Base-by-base conservation (phyloP, 2,888 invertebrate genomes). In the Carcina quercana region DNA sequence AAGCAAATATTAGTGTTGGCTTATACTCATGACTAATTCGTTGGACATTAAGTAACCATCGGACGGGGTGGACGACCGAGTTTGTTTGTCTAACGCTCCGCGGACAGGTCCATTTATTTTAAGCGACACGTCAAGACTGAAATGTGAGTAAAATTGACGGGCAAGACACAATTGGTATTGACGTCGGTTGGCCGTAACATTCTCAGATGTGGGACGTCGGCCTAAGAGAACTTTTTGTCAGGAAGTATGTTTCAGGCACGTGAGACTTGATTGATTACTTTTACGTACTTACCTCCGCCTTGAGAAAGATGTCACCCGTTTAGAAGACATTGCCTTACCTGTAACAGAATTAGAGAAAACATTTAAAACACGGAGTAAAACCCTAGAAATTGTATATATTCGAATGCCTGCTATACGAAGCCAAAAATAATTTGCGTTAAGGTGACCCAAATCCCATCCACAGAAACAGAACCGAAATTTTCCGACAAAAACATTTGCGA, bases 281-380 rank as follows among this genome's bases (percentile, higher is more conserved):
- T 48, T 40, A 41, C 42, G 38, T 45, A 69, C 75, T 42, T 76
- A 79, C 80, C 80, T 79, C 58, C 61, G 56, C 55, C 47, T 69
- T 30, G 57, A 43, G 44, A 68, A 66, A 55, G 57, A 53, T 59
- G 73, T 69, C 69, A 71, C 70, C 60, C 76, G 74, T 66, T 74
- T 79, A 57, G 75, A 73, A 75, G 76, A 62, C 83, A 79, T 82
- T 71, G 72, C 61, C 79, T 80, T 82, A 82, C 82, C 82, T 82
- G 83, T 52, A 82, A 80, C 54, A 72, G 61, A 69, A 68, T 64
- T 53, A 64, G 49, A 56, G 40, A 47, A 13, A 13, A 13, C 14
- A 3, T 25, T 13, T 3, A 12, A 11, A 12, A 11, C 11, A 6
- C 3, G 5, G 12, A 24, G 2, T 2, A 10, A 12, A 24, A 24